phyloP scores from a whole-genome alignment of 2,113 vertebrate genomes.

The Pipra filicauda region DNA sequence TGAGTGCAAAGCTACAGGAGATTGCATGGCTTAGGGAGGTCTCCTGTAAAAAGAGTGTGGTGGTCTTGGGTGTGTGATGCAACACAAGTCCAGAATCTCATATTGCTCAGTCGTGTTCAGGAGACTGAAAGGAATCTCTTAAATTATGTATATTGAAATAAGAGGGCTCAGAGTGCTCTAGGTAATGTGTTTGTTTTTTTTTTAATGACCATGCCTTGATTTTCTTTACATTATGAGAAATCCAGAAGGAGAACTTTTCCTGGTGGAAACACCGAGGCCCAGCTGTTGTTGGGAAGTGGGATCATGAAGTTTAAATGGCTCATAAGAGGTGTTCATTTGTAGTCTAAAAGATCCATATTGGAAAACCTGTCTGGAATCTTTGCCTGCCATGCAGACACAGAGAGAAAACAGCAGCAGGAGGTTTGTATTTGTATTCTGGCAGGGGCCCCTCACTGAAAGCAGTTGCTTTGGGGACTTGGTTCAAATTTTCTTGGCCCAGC shows the following conservation, averaged over 20 bases:
- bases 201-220: not conserved
- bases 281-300: not conserved
- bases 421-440: slow-evolving; percentile 66
- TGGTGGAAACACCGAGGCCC: not conserved
- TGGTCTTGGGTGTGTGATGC: not conserved
- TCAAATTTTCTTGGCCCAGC: slow-evolving; percentile 49
- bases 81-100: not conserved
- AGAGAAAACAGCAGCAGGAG: slow-evolving; percentile 47
- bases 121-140: not conserved
- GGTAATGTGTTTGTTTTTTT: not conserved
- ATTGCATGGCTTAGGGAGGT: not conserved
- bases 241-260: not conserved
- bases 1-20: slow-evolving; percentile 31
- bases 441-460: slow-evolving; percentile 44
- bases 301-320: not conserved
- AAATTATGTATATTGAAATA: not conserved
- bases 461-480: slow-evolving; percentile 54
- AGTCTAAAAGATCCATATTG: not conserved
- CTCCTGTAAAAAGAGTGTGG: not conserved
- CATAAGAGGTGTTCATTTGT: slow-evolving; percentile 3
- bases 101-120: not conserved
- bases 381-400: slow-evolving; percentile 33
- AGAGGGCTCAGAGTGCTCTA: not conserved
- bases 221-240: not conserved
- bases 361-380: slow-evolving; percentile 22